phyloP scores from a whole-genome alignment of 1,140 invertebrate genomes.

The Bursaphelenchus mucronatus region DNA sequence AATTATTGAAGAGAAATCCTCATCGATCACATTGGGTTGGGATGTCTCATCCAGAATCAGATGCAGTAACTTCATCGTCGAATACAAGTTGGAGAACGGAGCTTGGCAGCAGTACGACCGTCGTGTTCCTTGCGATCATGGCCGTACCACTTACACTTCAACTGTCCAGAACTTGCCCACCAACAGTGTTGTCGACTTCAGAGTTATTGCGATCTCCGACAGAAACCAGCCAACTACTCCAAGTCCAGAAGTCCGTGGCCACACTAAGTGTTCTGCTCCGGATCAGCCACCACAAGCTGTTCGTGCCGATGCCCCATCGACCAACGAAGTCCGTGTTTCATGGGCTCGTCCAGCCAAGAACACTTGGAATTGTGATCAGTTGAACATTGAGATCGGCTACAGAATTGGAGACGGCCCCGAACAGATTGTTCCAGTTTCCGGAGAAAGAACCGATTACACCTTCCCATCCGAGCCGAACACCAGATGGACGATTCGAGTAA shows the following conservation, averaged over 20 bases:
- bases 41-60: conserved; percentile 42
- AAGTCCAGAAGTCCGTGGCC: conserved; percentile 56
- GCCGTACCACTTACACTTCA: conserved; percentile 47
- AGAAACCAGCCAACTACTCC: conserved; percentile 54
- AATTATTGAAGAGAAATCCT: conserved; percentile 55
- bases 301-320: conserved; percentile 54
- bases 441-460: conserved; percentile 55
- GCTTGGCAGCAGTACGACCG: conserved; percentile 52
- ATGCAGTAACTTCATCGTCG: conserved; percentile 56
- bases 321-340: conserved; percentile 56
- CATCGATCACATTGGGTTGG: conserved; percentile 57
- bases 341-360: conserved; percentile 57
- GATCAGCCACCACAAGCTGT: conserved; percentile 53
- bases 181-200: conserved; percentile 54
- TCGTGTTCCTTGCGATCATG: conserved; percentile 51
- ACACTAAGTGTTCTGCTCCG: conserved; percentile 59
- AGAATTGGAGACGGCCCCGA: conserved; percentile 55
- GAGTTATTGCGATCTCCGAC: conserved; percentile 47
- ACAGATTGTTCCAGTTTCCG: conserved; percentile 51
- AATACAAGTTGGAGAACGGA: conserved; percentile 55
- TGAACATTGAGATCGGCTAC: conserved; percentile 57
- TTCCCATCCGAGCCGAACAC: conserved; percentile 61
- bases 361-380: conserved; percentile 58
- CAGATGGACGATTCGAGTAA: conserved; percentile 51
- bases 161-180: conserved; percentile 57